These are phyloP conservation scores for Heliconius hewitsoni DNA, from an alignment of 1,140 invertebrate genomes.

Conservation along the genomic window DNA sequence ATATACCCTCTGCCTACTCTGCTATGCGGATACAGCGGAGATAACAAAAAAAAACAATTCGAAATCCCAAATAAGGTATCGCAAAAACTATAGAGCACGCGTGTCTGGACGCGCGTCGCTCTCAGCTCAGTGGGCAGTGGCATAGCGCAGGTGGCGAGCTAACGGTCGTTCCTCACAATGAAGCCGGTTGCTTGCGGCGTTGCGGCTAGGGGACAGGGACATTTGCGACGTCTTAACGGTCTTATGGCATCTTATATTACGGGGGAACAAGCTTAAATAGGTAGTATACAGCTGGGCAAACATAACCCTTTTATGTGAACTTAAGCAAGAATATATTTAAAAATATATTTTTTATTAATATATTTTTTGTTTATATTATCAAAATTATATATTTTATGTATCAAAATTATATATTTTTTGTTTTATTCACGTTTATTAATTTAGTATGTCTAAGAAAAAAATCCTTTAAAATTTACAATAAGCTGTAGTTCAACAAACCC, in stretches of 20 bases:
- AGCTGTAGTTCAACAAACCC: not conserved
- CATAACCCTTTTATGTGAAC: constrained; percentile 11
- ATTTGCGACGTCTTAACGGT: constrained; percentile 48
- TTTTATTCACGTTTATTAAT: not conserved
- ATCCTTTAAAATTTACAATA: not conserved
- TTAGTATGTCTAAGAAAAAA: not conserved
- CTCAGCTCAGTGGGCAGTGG: constrained; percentile 69
- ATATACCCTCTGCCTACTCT: no score
- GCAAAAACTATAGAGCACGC: constrained; percentile 46
- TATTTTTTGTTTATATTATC: not conserved
- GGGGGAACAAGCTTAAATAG: constrained; percentile 33
- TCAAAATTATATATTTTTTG: not conserved
- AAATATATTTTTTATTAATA: no score
- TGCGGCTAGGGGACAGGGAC: constrained; percentile 46
- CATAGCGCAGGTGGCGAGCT: constrained; percentile 64
- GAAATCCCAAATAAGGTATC: constrained; percentile 16
- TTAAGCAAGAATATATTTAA: not conserved
- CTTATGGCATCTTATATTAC: constrained; percentile 43
- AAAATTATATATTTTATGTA: not conserved
- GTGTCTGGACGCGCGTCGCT: constrained; percentile 66
- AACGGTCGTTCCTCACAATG: constrained; percentile 59
- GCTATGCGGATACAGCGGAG: no score
- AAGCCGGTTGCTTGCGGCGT: constrained; percentile 39
- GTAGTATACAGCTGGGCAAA: constrained; percentile 4
- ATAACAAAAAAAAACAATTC: not conserved